Conservation (phyloP, 2,888 invertebrate genomes). For the Acronicta leporina region DNA sequence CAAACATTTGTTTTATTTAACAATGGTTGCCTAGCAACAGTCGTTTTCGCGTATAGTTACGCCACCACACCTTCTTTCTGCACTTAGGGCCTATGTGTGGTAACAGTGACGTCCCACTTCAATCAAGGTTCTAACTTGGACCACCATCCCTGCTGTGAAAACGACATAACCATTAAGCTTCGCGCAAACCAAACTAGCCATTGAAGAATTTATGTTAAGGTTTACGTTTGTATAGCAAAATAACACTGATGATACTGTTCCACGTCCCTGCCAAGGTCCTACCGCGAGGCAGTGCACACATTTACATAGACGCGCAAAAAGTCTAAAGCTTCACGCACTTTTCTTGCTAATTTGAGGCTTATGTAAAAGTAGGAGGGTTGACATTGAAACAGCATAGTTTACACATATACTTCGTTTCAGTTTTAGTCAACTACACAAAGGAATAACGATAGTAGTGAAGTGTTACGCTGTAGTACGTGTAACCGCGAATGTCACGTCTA, state of each 20-base stretch:
- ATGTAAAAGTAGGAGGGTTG: conserved; percentile 30
- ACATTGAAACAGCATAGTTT: conserved; percentile 14
- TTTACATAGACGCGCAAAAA: conserved; percentile 65
- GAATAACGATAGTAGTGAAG: conserved; percentile 74
- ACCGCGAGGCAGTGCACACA: conserved; percentile 78
- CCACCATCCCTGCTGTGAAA: conserved; percentile 51
- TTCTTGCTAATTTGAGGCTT: conserved; percentile 52
- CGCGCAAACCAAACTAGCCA: conserved; percentile 40
- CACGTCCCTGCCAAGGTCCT: conserved; percentile 80
- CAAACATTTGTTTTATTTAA: conserved; percentile 51
- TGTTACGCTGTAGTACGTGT: conserved; percentile 78
- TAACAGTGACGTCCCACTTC: conserved; percentile 84
- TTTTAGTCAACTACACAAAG: conserved; percentile 65
- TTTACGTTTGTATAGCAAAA: conserved; percentile 37
- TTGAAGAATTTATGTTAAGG: conserved; percentile 26
- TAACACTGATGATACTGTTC: conserved; percentile 77
- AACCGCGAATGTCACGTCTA: conserved; percentile 79
- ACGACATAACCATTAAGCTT: conserved; percentile 52
- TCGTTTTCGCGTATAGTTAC: conserved; percentile 70
- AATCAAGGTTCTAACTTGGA: conserved; percentile 84
- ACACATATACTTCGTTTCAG: conserved; percentile 53
- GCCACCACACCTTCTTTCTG: conserved; percentile 80
- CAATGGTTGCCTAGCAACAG: conserved; percentile 68
- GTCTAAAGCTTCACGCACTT: conserved; percentile 56
- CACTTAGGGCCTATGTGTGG: conserved; percentile 85